A percentile compares a stretch with the other conserved stretches of the same genome.
phyloP scores from a whole-genome alignment of 2,888 invertebrate species.

The Melieria crassipennis region DNA sequence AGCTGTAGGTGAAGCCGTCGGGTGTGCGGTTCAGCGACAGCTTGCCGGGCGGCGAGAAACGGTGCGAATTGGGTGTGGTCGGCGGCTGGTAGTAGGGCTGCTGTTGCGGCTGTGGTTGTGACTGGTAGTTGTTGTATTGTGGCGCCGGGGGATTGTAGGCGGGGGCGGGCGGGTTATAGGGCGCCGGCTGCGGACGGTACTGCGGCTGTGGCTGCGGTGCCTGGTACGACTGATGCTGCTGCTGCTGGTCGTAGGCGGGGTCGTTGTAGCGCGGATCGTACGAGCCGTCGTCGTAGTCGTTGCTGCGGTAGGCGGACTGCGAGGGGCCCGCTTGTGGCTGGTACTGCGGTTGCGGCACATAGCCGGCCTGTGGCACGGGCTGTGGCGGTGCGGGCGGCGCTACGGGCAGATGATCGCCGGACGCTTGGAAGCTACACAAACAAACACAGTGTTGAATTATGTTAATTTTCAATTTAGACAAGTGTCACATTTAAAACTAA shows the following conservation, averaged over 20 bases:
- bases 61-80: constrained; percentile 76
- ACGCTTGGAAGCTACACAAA: constrained; percentile 73
- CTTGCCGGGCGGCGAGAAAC: constrained; percentile 87
- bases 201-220: constrained; percentile 60
- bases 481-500: no score
- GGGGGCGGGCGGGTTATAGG: constrained; percentile 48
- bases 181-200: constrained; percentile 53
- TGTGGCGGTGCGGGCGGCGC: constrained; percentile 70
- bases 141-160: constrained; percentile 48
- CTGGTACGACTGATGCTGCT: constrained; percentile 66
- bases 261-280: constrained; percentile 66
- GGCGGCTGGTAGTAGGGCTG: constrained; percentile 62
- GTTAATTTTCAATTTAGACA: no score
- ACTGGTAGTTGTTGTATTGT: constrained; percentile 65
- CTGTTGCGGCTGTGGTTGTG: constrained; percentile 58
- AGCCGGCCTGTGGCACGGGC: constrained; percentile 69
- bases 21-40: constrained; percentile 86
- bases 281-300: constrained; percentile 64
- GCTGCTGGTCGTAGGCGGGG: constrained; percentile 58
- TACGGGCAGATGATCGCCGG: constrained; percentile 82
- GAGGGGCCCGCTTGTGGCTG: constrained; percentile 63
- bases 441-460: no score
- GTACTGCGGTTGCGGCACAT: constrained; percentile 66
- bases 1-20: constrained; percentile 87
- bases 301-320: constrained; percentile 60